Base-by-base conservation (phyloP, 2,888 invertebrate genomes). In the Plutella xylostella region DNA sequence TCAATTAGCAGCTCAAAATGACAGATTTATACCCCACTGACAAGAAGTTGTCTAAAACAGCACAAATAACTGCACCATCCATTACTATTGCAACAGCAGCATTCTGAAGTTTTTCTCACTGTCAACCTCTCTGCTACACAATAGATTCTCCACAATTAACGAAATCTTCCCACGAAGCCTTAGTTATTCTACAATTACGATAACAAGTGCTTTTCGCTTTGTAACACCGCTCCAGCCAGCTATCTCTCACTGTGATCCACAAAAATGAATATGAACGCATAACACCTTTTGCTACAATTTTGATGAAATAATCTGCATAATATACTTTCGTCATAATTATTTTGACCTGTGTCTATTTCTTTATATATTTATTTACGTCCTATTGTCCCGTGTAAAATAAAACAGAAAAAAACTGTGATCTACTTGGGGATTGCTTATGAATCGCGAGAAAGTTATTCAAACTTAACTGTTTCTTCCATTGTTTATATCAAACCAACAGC, bases 111-210 rank as follows among this genome's bases (percentile, higher is more conserved):
- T 45, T 45, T 67, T 70, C 70, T 59, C 65, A 66, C 56, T 61
- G 51, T 46, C 47, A 50, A 21, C 50, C 45, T 51, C 42, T 33
- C 21, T 49, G 28, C 58, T 58, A 69, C 69, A 65, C 63, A 63
- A 65, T 65, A 54, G 57, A 9, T 62, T 70, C 67, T 55, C 63
- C 67, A 62, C 70, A 71, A 72, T 72, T 66, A 70, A 57, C 42
- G 40, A 48, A 46, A 33, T 46, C 49, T 67, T 73, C 73, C 60
- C 74, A 75, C 72, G 63, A 46, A 34, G 21, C 3, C 34, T 21
- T 9, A 42, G 38, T 31, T 44, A 44, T 47, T 44, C 43, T 54
- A 55, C 63, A 72, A 75, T 72, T 71, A 71, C 59, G 62, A 56
- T 60, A 67, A 67, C 63, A 55, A 59, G 62, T 59, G 53, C 56